Conservation (phyloP, 2,888 invertebrate species). For the Phengaris arion region DNA sequence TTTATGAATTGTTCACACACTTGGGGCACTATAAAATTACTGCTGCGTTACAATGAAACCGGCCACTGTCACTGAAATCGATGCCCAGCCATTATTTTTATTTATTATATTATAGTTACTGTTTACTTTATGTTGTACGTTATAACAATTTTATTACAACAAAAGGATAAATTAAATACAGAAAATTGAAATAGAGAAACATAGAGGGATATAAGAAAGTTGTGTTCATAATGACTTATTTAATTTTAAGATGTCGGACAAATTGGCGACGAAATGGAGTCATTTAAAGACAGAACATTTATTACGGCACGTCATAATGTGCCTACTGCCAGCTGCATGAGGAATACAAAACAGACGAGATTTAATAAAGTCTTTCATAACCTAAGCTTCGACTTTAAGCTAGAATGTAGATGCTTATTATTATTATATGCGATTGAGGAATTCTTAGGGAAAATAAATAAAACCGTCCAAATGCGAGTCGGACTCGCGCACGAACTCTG, state of each 20-base stretch:
- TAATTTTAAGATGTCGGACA: conserved; percentile 9
- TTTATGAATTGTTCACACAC: too few relatives aligned
- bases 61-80: too few relatives aligned
- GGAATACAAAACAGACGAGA: conserved; percentile 19
- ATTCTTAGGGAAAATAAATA: background rate
- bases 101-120: too few relatives aligned
- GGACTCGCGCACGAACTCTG: too few relatives aligned
- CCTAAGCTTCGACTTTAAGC: background rate
- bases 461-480: too few relatives aligned
- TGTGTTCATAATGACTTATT: background rate
- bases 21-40: too few relatives aligned
- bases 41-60: too few relatives aligned
- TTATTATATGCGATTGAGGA: background rate
- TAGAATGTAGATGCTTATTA: background rate
- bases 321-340: background rate
- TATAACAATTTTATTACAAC: too few relatives aligned
- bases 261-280: conserved; percentile 3
- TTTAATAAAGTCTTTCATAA: background rate
- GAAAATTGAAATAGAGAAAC: background rate
- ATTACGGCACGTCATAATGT: conserved; percentile 1
- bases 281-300: conserved; percentile 3
- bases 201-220: background rate
- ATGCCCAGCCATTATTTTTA: too few relatives aligned
- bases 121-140: too few relatives aligned
- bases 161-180: too few relatives aligned